Conservation (phyloP, 1,140 invertebrate species). For the Gryon sp. region DNA sequence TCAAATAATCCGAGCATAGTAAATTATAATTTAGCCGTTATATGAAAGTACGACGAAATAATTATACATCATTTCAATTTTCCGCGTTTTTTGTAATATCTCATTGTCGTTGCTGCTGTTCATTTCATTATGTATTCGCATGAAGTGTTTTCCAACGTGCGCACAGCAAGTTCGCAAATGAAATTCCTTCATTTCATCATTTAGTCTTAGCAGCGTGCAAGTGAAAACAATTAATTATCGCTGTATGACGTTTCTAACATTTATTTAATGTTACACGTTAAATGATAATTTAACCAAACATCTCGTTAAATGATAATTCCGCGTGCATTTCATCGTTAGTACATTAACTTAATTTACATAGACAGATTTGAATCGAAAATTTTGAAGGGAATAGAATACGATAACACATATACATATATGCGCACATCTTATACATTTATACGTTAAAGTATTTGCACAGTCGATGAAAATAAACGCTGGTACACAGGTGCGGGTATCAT, state of each 20-base stretch:
- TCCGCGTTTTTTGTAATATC: no score
- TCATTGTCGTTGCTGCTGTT: no score
- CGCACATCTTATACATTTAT: no score
- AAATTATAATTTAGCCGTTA: no score
- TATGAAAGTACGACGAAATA: no score
- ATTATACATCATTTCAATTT: no score
- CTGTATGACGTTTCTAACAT: constrained; percentile 5
- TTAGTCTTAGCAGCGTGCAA: not conserved
- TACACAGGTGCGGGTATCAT: constrained; percentile 48
- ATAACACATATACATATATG: constrained; percentile 41
- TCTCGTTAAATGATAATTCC: no score
- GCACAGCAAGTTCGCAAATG: no score
- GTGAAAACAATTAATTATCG: constrained; percentile 21
- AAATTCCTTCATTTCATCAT: constrained; percentile 1
- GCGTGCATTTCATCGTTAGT: not conserved
- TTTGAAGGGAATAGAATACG: constrained; percentile 38
- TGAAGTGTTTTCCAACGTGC: no score
- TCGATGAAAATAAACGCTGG: constrained; percentile 49
- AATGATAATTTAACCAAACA: constrained; percentile 14
- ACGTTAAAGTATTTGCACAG: constrained; percentile 49
- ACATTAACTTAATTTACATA: constrained; percentile 36
- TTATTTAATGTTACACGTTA: constrained; percentile 4
- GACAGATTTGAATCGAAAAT: constrained; percentile 25
- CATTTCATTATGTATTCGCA: no score
- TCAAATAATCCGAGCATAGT: no score